Conservation (phyloP, 2,797 vertebrate genomes). For the Acipenser oxyrinchus region DNA sequence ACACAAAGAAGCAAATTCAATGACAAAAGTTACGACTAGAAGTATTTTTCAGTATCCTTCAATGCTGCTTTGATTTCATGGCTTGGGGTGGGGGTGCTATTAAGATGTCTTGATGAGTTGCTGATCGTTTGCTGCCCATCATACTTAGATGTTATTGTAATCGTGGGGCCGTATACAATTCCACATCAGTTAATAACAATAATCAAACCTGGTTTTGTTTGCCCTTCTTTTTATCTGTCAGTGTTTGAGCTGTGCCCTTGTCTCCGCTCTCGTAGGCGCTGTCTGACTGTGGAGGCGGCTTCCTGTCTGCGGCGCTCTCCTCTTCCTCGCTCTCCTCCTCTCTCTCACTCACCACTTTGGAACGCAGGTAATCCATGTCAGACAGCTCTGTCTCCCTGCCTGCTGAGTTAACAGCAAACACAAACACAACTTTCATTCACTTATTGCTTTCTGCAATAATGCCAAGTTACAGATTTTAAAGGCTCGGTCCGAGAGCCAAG, state of each 20-base stretch:
- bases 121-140: too few species aligned
- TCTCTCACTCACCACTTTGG: constrained; percentile 65
- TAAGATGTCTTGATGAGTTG: too few species aligned
- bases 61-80: too few species aligned
- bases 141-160: too few species aligned
- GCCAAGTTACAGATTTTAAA: too few species aligned
- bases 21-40: too few species aligned
- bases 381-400: constrained; percentile 61
- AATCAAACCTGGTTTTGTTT: constrained; percentile 31
- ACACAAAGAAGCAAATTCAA: too few species aligned
- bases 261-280: constrained; percentile 49
- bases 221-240: constrained; percentile 29
- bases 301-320: constrained; percentile 28
- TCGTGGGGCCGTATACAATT: too few species aligned
- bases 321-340: constrained; percentile 33
- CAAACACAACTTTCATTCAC: not conserved
- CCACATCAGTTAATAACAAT: too few species aligned
- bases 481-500: too few species aligned
- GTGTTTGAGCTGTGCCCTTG: constrained; percentile 21
- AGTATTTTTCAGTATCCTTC: too few species aligned
- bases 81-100: too few species aligned
- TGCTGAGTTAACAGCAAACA: not conserved
- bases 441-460: not conserved
- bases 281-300: constrained; percentile 32
- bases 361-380: constrained; percentile 92